These are phyloP conservation scores for Pogonophryne albipinna DNA, from an alignment of 2,797 vertebrate species.

Conservation along the genomic window DNA sequence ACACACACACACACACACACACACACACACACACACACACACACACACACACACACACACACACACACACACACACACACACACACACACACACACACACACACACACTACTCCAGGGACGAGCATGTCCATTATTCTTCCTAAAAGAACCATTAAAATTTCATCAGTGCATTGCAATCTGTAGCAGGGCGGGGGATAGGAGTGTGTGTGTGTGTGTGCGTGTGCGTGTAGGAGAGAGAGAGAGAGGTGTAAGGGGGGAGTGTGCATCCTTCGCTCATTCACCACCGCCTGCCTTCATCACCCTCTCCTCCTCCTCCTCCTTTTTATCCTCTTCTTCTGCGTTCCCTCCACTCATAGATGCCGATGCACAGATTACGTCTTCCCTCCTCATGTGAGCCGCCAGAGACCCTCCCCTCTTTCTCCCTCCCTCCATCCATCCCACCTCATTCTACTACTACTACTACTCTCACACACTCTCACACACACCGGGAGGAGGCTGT, in stretches of 20 bases:
- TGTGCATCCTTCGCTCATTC: slow-evolving; percentile 70
- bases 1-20: slow-evolving; percentile 67
- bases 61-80: slow-evolving; percentile 37
- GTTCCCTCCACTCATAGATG: slow-evolving; percentile 39
- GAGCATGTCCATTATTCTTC: slow-evolving; percentile 87
- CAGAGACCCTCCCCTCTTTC: slow-evolving; percentile 41
- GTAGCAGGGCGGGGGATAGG: slow-evolving; percentile 75
- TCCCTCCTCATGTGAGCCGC: slow-evolving; percentile 61
- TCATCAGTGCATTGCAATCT: slow-evolving; percentile 87
- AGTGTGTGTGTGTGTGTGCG: slow-evolving; percentile 44
- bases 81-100: no score
- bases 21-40: slow-evolving; percentile 58
- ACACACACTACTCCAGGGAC: slow-evolving; percentile 77
- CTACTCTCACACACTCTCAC: slow-evolving; percentile 22
- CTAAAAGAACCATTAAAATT: slow-evolving; percentile 91
- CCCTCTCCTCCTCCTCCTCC: slow-evolving; percentile 57
- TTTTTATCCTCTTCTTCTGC: slow-evolving; percentile 56
- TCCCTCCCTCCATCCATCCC: slow-evolving; percentile 33
- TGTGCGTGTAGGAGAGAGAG: slow-evolving; percentile 28
- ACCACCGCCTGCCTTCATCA: slow-evolving; percentile 69
- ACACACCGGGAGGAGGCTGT: slow-evolving; percentile 35
- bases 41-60: slow-evolving; percentile 62
- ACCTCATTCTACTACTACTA: slow-evolving; percentile 37
- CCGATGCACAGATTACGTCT: slow-evolving; percentile 60
- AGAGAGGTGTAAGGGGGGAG: slow-evolving; percentile 57